Evolutionary conservation across 2,797 vertebrate species (phyloP).

Genomic region (Phaenicophaeus curvirostris): DNA sequence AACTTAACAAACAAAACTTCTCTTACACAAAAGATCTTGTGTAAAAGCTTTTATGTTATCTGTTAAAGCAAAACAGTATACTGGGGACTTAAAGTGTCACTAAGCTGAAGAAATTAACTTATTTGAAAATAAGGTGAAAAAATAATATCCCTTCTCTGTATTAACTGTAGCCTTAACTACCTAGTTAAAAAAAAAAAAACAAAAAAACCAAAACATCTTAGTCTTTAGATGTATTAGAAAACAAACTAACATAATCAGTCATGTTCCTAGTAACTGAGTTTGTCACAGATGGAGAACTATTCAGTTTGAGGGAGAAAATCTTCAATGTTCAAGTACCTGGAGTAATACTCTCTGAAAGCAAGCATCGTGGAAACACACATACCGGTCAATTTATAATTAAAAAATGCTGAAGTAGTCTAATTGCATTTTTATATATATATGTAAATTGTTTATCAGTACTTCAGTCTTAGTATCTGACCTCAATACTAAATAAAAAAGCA

Average conservation of each 20-base stretch:
- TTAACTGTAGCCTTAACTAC: neutral
- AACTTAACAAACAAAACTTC: neutral
- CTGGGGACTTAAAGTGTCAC: neutral
- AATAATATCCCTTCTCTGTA: neutral
- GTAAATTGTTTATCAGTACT: neutral
- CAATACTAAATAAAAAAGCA: neutral
- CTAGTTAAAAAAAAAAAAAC: neutral
- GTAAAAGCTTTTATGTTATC: neutral
- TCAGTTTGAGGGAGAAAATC: neutral
- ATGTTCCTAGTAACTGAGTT: neutral
- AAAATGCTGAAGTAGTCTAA: neutral
- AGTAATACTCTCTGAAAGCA: neutral
- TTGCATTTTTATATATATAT: too few relatives aligned
- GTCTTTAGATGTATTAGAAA: neutral
- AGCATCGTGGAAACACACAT: neutral
- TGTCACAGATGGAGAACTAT: neutral
- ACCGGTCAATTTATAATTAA: neutral
- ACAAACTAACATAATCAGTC: neutral
- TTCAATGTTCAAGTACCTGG: neutral
- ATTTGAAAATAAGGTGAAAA: neutral
- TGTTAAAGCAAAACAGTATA: neutral
- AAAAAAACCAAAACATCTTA: too few relatives aligned
- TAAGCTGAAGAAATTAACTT: too few relatives aligned
- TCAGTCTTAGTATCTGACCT: conserved; percentile 24
- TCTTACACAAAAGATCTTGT: neutral